Evolutionary conservation across 1,140 invertebrate species (phyloP), one percentile per base, ranked within the genome.

Genomic region (Zaprionus davidi): DNA sequence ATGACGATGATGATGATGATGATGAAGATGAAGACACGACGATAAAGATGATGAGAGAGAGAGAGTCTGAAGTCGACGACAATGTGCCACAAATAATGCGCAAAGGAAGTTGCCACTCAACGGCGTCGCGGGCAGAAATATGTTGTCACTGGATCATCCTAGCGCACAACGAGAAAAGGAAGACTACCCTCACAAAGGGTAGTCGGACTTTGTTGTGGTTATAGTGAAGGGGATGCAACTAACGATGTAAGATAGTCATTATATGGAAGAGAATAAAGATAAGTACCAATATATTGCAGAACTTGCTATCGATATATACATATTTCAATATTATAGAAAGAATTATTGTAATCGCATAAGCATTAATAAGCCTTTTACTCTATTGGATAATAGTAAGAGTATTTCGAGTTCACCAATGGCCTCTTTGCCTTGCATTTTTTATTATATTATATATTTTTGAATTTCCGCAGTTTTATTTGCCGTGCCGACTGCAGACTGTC

Each of bases 91-190:
- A 79, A 71, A 76, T 68, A 53, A 72, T 44, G 71, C 41, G 46
- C 55, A 31, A 53, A 87, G 80, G 83, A 88, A 88, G 83, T 70
- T 83, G 78, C 77, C 80, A 79, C 81, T 79, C 85, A 76, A 63
- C 75, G 66, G 57, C 64, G 71, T 71, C 34, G 64, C 49, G 67
- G 75, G 68, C 60, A 71, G 49, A 74, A 76, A 69, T 63, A 75
- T 78, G 59, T 79, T 79, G 83, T 77, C 63, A 70, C 36, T 65
- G 65, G 60, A 38, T 85, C 67, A 85, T 79, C 83, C 83, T 82
- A 24, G 20, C 46, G 12, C 17, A 49, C 7, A 24, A 12, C 9
- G 22, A 51, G 20, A 24, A 51, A 22, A 51, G 11, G 20, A 24
- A 5, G 20, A 13, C 11, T 74, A 28, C 71, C n/a, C 71, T 69